phyloP scores from a whole-genome alignment of 2,888 invertebrate genomes.

The Eudasyphora cyanicolor region DNA sequence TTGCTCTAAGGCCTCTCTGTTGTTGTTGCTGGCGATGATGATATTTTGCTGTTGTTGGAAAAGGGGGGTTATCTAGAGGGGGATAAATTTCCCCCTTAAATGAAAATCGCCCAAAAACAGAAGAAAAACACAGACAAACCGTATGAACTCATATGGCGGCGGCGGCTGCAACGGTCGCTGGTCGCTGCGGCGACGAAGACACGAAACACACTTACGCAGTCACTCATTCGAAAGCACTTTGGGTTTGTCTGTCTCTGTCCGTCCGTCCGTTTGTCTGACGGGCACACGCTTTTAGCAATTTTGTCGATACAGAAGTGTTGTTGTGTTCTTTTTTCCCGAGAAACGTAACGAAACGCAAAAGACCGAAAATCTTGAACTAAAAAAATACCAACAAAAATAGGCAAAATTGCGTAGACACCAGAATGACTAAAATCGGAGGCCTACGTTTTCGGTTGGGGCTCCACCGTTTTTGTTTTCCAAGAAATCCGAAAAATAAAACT shows the following conservation, averaged over 20 bases:
- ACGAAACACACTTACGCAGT: conserved; percentile 63
- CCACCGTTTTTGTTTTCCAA: too few relatives aligned
- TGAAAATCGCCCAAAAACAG: conserved; percentile 13
- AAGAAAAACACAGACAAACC: neutral
- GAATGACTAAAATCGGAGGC: neutral
- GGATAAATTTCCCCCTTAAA: conserved; percentile 40
- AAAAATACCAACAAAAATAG: too few relatives aligned
- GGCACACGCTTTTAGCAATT: conserved; percentile 65
- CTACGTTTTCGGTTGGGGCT: too few relatives aligned
- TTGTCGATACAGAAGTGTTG: conserved; percentile 35
- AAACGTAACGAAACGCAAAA: neutral
- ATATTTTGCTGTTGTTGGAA: conserved; percentile 21
- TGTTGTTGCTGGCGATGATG: conserved; percentile 1
- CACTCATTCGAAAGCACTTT: conserved; percentile 54
- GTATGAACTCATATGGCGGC: conserved; percentile 60
- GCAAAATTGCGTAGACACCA: conserved; percentile 25
- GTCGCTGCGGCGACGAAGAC: conserved; percentile 60
- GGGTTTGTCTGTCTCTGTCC: too few relatives aligned
- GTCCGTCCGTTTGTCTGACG: too few relatives aligned
- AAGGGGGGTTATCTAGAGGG: conserved; percentile 12
- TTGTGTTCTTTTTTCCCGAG: conserved; percentile 1
- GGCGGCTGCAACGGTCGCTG: conserved; percentile 54
- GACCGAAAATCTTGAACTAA: conserved; percentile 3
- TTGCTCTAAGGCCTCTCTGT: too few relatives aligned
- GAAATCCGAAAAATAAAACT: too few relatives aligned